Evolutionary conservation across 2,113 vertebrate genomes (phyloP).

Genomic region (Sylvilagus bachmani): DNA sequence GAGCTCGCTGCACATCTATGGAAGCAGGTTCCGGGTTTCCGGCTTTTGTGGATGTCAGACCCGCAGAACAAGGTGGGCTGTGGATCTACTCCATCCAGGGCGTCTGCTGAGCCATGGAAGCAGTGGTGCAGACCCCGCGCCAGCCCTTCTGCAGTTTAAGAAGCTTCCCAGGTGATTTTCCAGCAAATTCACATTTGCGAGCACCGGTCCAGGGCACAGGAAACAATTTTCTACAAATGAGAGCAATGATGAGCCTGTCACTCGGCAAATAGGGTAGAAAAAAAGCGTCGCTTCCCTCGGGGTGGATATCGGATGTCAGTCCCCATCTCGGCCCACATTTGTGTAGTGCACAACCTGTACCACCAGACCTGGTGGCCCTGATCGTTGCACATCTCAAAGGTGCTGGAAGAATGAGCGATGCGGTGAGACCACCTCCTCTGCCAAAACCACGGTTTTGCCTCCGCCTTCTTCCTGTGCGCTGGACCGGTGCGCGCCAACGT

Average conservation of each 20-base stretch:
- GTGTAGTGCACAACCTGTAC: neutral
- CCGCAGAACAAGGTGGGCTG: neutral
- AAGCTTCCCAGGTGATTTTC: neutral
- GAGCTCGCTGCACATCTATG: constrained; percentile 18
- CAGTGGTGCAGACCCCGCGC: neutral
- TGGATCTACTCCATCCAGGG: neutral
- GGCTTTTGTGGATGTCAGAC: constrained; percentile 44
- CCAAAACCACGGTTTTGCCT: neutral
- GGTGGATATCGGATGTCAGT: neutral
- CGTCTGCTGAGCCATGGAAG: neutral
- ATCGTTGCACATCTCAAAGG: neutral
- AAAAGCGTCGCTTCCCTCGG: neutral
- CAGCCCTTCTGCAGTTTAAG: neutral
- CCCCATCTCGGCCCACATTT: neutral
- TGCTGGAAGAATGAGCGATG: neutral
- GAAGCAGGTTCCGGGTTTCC: neutral
- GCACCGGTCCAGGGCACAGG: neutral
- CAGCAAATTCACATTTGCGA: neutral
- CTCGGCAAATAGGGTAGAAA: neutral
- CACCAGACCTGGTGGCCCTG: neutral
- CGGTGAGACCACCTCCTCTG: neutral
- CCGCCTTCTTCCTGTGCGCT: too few relatives aligned
- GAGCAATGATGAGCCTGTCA: neutral
- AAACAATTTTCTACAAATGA: neutral
- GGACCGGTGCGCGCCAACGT: neutral